These are phyloP conservation scores for Antrozous pallidus DNA, from an alignment of 2,797 vertebrate species.

Conservation along the genomic window DNA sequence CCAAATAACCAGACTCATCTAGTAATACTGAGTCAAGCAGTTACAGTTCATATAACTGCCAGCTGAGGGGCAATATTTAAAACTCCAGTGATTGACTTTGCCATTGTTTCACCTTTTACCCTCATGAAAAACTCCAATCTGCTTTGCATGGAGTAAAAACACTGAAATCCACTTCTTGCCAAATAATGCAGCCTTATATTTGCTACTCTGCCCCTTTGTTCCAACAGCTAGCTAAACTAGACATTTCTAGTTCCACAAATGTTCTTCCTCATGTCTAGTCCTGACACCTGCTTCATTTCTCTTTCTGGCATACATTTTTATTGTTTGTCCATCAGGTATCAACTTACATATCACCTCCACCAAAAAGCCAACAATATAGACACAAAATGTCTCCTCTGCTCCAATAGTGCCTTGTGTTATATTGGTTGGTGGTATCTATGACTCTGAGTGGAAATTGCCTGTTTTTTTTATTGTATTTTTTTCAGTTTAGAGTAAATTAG, in stretches of 20 bases:
- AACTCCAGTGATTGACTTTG: not conserved
- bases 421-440: not conserved
- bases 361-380: not conserved
- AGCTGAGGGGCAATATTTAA: not conserved
- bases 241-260: not conserved
- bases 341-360: not conserved
- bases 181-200: no score
- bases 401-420: not conserved
- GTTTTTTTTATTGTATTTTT: not conserved
- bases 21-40: not conserved
- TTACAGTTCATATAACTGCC: not conserved
- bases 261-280: not conserved
- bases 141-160: no score
- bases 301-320: no score
- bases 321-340: not conserved
- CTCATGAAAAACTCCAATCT: no score
- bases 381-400: not conserved
- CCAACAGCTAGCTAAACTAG: no score
- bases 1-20: not conserved
- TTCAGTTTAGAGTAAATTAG: no score
- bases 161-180: no score
- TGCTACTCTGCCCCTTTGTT: no score
- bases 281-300: not conserved
- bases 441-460: not conserved
- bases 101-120: not conserved